phyloP scores from a whole-genome alignment of 2,113 vertebrate species.

The Ailurus styani region DNA sequence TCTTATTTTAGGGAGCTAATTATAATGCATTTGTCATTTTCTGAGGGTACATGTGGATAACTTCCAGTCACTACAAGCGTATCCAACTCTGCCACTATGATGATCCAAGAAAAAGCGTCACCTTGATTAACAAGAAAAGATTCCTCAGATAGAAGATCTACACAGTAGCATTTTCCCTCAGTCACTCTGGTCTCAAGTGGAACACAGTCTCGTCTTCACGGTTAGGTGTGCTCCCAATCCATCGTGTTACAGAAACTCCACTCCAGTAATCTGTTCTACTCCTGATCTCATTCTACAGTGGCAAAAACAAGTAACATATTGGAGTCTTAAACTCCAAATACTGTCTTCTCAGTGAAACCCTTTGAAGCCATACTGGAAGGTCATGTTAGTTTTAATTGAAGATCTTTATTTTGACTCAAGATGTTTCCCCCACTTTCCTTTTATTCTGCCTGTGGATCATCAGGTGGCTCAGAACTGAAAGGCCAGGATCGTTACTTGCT shows the following conservation, averaged over 20 bases:
- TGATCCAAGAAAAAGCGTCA: background rate
- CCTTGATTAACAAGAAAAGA: background rate
- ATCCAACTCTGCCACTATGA: background rate
- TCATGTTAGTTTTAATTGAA: background rate
- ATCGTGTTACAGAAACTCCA: background rate
- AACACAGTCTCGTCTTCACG: background rate
- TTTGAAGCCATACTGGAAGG: background rate
- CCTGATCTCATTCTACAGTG: background rate
- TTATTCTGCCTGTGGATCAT: background rate
- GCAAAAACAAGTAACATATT: background rate
- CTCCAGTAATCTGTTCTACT: background rate
- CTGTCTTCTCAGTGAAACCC: background rate
- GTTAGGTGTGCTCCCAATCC: background rate
- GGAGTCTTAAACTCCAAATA: background rate
- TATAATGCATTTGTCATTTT: slow-evolving; percentile 22
- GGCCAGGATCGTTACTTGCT: background rate
- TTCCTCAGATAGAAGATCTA: background rate
- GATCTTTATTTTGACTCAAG: background rate
- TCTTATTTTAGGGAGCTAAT: slow-evolving; percentile 37
- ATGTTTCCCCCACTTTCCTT: background rate
- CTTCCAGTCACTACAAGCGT: background rate
- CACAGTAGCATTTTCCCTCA: background rate
- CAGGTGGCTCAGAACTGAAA: background rate
- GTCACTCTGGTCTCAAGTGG: background rate
- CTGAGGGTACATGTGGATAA: background rate